Percentiles rank a stretch among this genome's conserved stretches.
These are phyloP conservation scores for Danio jaintianensis DNA, from an alignment of 2,797 vertebrate species.

Conservation along the genomic window DNA sequence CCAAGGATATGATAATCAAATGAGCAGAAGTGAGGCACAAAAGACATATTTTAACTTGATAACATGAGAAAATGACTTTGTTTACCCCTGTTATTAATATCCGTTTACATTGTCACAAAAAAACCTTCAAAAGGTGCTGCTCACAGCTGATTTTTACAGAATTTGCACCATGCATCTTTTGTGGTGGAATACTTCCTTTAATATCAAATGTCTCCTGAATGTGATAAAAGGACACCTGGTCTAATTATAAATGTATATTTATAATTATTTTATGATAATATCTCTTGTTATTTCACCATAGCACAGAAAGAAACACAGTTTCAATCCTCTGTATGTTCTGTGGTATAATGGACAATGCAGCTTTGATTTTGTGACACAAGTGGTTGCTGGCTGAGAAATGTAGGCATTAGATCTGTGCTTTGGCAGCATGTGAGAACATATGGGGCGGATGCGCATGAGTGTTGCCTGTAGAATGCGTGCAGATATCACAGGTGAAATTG, in stretches of 20 bases:
- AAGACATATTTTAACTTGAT: not conserved
- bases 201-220: no score
- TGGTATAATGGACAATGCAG: no score
- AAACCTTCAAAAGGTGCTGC: not conserved
- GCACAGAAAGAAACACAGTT: no score
- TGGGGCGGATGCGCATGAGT: slow-evolving; percentile 8
- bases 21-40: slow-evolving; percentile 3
- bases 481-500: slow-evolving; percentile 7
- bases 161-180: not conserved
- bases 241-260: no score
- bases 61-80: not conserved
- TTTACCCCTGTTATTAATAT: not conserved
- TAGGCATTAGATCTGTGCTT: slow-evolving; percentile 6
- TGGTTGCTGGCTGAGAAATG: slow-evolving; percentile 7
- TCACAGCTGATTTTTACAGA: not conserved
- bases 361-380: not conserved
- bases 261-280: no score
- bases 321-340: no score
- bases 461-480: slow-evolving; percentile 13
- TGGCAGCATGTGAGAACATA: slow-evolving; percentile 27
- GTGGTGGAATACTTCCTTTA: no score
- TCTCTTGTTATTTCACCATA: no score
- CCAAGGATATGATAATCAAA: slow-evolving; percentile 7
- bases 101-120: no score
- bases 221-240: no score